Conservation (phyloP, 1,140 invertebrate genomes). For the Panagrolaimus sp. region DNA sequence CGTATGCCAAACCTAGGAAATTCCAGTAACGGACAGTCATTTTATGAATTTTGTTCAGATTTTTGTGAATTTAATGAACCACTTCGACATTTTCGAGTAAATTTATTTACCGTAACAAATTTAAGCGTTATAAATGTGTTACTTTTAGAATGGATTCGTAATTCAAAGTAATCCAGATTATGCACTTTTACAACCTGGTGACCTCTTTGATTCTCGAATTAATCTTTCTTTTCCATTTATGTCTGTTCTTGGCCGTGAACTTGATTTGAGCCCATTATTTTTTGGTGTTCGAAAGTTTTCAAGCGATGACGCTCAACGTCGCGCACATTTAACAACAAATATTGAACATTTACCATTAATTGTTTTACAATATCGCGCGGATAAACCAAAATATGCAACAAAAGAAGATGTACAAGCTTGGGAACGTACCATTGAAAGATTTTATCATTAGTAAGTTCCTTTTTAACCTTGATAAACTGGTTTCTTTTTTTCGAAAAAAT, state of each 20-base stretch:
- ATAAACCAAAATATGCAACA: slow-evolving; percentile 33
- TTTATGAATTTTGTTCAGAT: slow-evolving; percentile 39
- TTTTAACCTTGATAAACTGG: too few relatives aligned
- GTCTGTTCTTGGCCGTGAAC: slow-evolving; percentile 24
- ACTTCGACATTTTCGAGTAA: slow-evolving; percentile 36
- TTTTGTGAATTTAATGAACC: slow-evolving; percentile 43
- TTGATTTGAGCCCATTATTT: slow-evolving; percentile 41
- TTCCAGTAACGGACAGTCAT: slow-evolving; percentile 16
- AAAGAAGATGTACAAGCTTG: slow-evolving; percentile 29
- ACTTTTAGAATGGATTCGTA: slow-evolving; percentile 1
- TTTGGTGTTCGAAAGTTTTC: slow-evolving; percentile 32
- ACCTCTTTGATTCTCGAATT: slow-evolving; percentile 19
- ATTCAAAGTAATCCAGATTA: slow-evolving; percentile 5
- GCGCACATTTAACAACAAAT: slow-evolving; percentile 26
- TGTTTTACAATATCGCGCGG: slow-evolving; percentile 39
- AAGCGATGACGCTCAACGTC: slow-evolving; percentile 5
- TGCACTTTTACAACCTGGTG: slow-evolving; percentile 16
- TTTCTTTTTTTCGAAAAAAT: too few relatives aligned
- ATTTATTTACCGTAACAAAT: neutral
- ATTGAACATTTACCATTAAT: slow-evolving; percentile 30
- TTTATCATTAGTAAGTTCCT: slow-evolving; percentile 32
- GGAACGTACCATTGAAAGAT: slow-evolving; percentile 30
- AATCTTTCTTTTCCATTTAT: slow-evolving; percentile 40
- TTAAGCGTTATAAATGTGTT: too few relatives aligned
- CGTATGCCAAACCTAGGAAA: neutral